Base-by-base conservation (phyloP, 1,140 invertebrate species). In the Aphis craccivora region DNA sequence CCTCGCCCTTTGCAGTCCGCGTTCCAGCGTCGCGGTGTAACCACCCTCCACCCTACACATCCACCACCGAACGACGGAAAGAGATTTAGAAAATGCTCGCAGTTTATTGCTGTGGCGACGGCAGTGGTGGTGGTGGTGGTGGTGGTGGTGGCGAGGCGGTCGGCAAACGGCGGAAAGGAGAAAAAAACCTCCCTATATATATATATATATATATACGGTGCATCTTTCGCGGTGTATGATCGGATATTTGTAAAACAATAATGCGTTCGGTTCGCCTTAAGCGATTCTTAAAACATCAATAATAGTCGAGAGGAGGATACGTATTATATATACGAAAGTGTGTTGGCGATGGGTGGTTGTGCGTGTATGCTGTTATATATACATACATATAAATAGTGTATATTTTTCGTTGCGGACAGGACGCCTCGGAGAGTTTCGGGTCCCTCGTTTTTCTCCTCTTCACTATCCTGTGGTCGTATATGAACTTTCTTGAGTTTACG, bases 161-260 rank as follows among this genome's bases (percentile, higher is more conserved):
- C 20, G 87, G 40, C 23, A 30, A 18, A 30, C 4, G 30, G 35
- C 3, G 43, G 43, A 1, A 14, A 25, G 43, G 25, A 45, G n/a
- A 89, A 51, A 37, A 23, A 35, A 89, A 23, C 84, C 84, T 40
- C 25, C 25, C 55, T 25, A 76, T 67, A 30, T 30, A 55, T 23
- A 40, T 40, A 40, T 2, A n/a, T 40, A 40, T 90, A 51, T 90
- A 60, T 90, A 90, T 37, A 88, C 51, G 22, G 45, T 43, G 30
- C 86, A 22, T 88, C 84, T 48, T 45, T 30, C 40, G 86, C 40
- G 86, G 87, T 88, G 86, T 89, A 89, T 89, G 87, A 91, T 91
- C 55, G 90, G 76, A 92, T 92, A 83, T 92, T 83, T 92, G 91
- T 92, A 92, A 92, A 92, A 92, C 91, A 83, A 92, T 92, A 92